Percentiles rank a stretch among this genome's conserved stretches.
phyloP scores from a whole-genome alignment of 2,888 invertebrate species.

The Macaria liturata region DNA sequence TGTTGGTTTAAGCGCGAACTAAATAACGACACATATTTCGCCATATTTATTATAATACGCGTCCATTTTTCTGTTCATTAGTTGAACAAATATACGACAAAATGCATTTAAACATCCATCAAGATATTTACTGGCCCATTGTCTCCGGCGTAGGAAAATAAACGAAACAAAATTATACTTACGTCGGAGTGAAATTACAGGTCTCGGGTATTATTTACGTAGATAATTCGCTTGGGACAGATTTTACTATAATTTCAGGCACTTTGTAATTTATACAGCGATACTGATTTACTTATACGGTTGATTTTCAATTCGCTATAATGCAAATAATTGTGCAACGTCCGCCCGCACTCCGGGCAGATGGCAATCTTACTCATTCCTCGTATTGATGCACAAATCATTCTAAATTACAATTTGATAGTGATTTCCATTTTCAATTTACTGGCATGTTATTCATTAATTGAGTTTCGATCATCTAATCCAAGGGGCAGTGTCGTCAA shows the following conservation, averaged over 20 bases:
- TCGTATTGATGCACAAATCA: background rate
- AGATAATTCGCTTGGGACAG: constrained; percentile 35
- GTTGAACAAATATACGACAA: constrained; percentile 26
- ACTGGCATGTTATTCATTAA: too few relatives aligned
- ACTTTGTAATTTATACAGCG: constrained; percentile 37
- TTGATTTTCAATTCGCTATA: constrained; percentile 47
- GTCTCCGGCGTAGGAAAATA: constrained; percentile 29
- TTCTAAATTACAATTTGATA: background rate
- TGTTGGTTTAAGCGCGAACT: constrained; percentile 11
- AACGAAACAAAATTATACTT: constrained; percentile 25
- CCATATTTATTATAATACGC: constrained; percentile 14
- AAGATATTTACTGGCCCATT: constrained; percentile 28
- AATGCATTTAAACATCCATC: constrained; percentile 23
- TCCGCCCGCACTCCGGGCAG: background rate
- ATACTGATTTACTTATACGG: constrained; percentile 44
- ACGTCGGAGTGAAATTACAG: constrained; percentile 30
- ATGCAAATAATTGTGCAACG: constrained; percentile 47
- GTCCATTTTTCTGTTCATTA: constrained; percentile 15
- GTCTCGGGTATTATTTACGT: constrained; percentile 32
- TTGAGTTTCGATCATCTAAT: too few relatives aligned
- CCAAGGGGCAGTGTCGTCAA: too few relatives aligned
- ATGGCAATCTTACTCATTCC: background rate
- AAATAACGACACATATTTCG: constrained; percentile 16
- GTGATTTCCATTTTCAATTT: too few relatives aligned
- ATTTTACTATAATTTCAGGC: constrained; percentile 38